Evolutionary conservation across 2,888 invertebrate species (phyloP).

Genomic region (Noctua janthina): DNA sequence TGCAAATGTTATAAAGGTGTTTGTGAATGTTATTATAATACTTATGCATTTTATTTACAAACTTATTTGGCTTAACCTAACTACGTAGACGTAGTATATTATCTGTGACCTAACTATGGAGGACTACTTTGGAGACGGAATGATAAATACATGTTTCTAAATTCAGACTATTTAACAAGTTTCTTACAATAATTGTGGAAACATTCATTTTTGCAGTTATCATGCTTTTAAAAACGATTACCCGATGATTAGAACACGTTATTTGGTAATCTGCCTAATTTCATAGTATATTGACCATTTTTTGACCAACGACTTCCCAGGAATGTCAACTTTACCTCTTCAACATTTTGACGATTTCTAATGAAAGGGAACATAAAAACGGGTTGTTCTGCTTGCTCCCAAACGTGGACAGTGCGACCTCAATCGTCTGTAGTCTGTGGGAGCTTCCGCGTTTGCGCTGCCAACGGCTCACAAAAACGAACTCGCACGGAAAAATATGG

Average conservation of each 20-base stretch:
- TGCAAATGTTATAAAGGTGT: no score
- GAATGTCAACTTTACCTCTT: conserved; percentile 1
- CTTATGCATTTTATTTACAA: background rate
- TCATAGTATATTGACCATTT: background rate
- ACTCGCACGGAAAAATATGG: conserved; percentile 42
- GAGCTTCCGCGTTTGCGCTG: conserved; percentile 58
- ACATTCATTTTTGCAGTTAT: background rate
- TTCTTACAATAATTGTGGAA: background rate
- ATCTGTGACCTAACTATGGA: background rate
- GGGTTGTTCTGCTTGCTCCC: background rate
- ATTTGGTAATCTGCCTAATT: background rate
- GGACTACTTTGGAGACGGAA: background rate
- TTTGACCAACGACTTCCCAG: background rate
- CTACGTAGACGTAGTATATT: no score
- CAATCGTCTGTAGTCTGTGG: conserved; percentile 34
- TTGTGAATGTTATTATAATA: no score
- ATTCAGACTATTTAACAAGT: background rate
- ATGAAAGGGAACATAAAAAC: conserved; percentile 26
- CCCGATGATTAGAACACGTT: background rate
- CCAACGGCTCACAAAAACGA: conserved; percentile 59
- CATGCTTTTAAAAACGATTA: background rate
- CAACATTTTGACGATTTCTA: conserved; percentile 25
- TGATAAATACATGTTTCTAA: background rate
- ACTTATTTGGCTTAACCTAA: conserved; percentile 14
- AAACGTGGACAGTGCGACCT: conserved; percentile 46